Percentiles rank a stretch among this genome's conserved stretches.
Evolutionary conservation across 2,113 vertebrate genomes (phyloP).

Genomic region (Antidorcas marsupialis): DNA sequence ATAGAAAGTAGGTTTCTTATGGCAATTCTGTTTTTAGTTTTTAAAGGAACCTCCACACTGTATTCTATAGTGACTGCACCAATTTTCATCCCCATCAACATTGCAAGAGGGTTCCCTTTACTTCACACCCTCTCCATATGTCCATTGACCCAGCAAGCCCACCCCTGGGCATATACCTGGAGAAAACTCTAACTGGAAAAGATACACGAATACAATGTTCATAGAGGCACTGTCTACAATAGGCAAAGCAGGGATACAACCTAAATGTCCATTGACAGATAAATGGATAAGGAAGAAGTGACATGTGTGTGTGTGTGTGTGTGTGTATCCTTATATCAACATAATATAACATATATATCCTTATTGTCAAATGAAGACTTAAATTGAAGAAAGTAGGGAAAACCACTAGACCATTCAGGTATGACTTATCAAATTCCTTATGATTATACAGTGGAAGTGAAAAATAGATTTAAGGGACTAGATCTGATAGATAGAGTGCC

Average conservation of each 20-base stretch:
- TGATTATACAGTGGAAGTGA: too few species aligned
- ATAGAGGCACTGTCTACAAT: neutral
- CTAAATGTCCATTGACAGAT: neutral
- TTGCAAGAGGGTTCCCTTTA: neutral
- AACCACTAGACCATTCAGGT: too few species aligned
- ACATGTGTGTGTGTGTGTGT: fast-evolving
- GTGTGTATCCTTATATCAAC: too few species aligned
- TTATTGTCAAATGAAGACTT: too few species aligned
- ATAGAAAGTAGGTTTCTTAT: neutral
- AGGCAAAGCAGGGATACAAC: neutral
- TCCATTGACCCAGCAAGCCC: neutral
- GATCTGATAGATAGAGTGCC: too few species aligned
- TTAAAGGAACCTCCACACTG: neutral
- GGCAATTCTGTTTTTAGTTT: neutral
- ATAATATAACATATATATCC: neutral
- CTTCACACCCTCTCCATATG: neutral
- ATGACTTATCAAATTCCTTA: too few species aligned
- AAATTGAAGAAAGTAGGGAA: too few species aligned
- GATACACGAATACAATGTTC: neutral
- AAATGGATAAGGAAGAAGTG: neutral
- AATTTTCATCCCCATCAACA: neutral
- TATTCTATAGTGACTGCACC: neutral
- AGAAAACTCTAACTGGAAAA: neutral
- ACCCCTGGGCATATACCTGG: neutral
- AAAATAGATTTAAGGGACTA: too few species aligned